These are phyloP conservation scores for Psittacula cyanocephala DNA, from an alignment of 2,113 vertebrate genomes.

Conservation along the genomic window DNA sequence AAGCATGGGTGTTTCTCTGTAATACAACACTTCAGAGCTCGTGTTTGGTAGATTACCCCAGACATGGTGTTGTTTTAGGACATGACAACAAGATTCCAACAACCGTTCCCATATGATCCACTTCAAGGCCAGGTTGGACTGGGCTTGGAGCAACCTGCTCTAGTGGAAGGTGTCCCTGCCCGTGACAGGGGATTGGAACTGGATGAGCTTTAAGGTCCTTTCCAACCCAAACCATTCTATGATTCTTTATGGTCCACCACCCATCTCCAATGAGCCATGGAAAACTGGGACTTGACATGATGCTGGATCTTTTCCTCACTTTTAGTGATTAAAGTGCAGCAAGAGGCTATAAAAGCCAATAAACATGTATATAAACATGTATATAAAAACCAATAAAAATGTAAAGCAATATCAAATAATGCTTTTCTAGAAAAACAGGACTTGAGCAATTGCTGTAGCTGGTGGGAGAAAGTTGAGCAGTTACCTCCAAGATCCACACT, in stretches of 20 bases:
- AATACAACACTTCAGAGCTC: neutral
- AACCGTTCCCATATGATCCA: neutral
- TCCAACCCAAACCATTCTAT: neutral
- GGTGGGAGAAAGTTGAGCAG: neutral
- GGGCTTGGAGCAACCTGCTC: neutral
- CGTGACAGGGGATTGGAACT: neutral
- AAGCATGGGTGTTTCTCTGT: neutral
- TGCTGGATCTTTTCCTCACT: neutral
- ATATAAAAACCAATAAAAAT: neutral
- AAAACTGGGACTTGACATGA: neutral
- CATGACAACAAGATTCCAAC: neutral
- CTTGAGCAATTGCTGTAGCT: neutral
- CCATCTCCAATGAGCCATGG: neutral
- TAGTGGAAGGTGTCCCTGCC: neutral
- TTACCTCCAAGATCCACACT: neutral
- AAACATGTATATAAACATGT: no score
- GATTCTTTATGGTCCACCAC: neutral
- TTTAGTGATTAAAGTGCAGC: neutral
- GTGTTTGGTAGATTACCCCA: neutral
- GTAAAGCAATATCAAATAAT: neutral
- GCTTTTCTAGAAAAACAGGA: neutral
- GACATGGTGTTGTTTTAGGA: neutral
- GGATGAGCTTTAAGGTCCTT: neutral
- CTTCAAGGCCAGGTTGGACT: neutral
- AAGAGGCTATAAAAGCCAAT: neutral